These are phyloP conservation scores for Physella acuta DNA, from an alignment of 1,140 invertebrate species.

Conservation along the genomic window DNA sequence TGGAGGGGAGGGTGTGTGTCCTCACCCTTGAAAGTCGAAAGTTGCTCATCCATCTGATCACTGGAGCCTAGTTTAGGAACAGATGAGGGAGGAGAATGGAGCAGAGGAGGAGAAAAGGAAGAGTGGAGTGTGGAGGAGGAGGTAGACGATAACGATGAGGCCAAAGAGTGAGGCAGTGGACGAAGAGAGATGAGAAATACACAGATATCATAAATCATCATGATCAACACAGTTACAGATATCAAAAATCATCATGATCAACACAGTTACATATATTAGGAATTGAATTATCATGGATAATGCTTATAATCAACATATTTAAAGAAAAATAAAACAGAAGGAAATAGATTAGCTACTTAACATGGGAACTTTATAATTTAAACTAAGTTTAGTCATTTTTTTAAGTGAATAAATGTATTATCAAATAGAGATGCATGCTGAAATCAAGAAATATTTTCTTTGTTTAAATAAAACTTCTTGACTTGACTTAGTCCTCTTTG, in stretches of 20 bases:
- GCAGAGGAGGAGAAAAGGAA: slow-evolving; percentile 1
- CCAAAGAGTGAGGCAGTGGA: neutral
- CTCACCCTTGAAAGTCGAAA: neutral
- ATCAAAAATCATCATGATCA: neutral
- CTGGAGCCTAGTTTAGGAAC: neutral
- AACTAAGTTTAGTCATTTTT: too few species aligned
- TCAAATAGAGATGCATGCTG: too few species aligned
- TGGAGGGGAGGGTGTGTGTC: neutral
- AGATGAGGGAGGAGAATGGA: neutral
- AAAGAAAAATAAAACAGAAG: too few species aligned
- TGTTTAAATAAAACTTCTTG: too few species aligned
- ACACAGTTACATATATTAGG: slow-evolving; percentile 1
- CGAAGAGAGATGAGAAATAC: neutral
- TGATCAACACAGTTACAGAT: neutral
- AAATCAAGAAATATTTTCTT: too few species aligned
- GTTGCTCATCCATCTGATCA: neutral
- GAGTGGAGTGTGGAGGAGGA: neutral
- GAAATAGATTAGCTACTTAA: too few species aligned
- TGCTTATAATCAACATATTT: too few species aligned
- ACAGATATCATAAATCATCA: slow-evolving; percentile 13
- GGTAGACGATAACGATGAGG: neutral
- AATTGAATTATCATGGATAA: neutral
- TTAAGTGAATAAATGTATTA: too few species aligned
- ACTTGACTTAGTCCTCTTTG: too few species aligned
- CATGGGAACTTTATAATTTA: too few species aligned